These are phyloP conservation scores for Cacatua alba DNA, from an alignment of 2,113 vertebrate genomes.

Conservation along the genomic window DNA sequence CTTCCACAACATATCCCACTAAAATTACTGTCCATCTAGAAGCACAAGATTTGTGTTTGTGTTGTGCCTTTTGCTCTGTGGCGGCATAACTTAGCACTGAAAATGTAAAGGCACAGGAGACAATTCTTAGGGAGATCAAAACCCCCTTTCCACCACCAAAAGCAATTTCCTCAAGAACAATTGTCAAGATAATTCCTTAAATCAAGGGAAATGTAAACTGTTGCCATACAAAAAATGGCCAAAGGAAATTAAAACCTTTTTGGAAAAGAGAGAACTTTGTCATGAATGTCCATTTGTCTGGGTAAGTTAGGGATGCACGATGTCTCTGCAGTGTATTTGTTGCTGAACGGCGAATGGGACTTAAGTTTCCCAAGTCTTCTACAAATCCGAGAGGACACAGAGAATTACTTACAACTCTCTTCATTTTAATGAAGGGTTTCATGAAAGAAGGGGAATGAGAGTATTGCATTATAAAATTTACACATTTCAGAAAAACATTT, in stretches of 20 bases:
- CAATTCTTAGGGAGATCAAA: not conserved
- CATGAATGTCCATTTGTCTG: not conserved
- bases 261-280: not conserved
- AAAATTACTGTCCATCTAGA: not conserved
- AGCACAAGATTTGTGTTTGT: not conserved
- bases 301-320: not conserved
- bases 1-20: not conserved
- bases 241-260: not conserved
- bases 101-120: not conserved
- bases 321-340: not conserved
- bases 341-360: not conserved
- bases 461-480: not conserved
- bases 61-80: not conserved
- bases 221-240: not conserved
- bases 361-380: not conserved
- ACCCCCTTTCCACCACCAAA: not conserved
- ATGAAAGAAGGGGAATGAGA: not conserved
- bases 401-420: not conserved
- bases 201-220: not conserved
- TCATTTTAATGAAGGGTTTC: not conserved
- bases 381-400: not conserved
- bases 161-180: not conserved
- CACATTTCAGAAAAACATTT: not conserved
- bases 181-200: not conserved
- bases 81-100: not conserved